Evolutionary conservation across 2,113 vertebrate species (phyloP), one percentile per base, ranked within the genome.

Genomic region (Nycticryphes semicollaris): DNA sequence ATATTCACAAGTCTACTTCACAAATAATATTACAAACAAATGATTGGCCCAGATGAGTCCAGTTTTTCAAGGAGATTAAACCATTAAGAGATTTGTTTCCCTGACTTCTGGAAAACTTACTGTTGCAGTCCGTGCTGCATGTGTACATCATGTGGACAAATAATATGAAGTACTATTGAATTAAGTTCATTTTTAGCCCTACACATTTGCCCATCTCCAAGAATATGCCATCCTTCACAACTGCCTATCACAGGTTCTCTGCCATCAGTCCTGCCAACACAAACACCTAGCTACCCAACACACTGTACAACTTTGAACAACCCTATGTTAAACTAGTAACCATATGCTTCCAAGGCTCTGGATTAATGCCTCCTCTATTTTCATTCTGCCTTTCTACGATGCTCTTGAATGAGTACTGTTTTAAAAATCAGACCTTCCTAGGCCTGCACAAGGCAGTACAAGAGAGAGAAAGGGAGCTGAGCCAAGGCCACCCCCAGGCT

Each of bases 101-200:
- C 33, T 56, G 53, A 23, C 20, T 73, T 63, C 41, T 57, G 28
- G 10, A 87, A 85, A 70, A 27, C 14, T 22, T 67, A 56, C 17
- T 0, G 0, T 12, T n/a, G n/a, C 14, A 45, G 72, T 45, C 27
- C 3, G 0, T 45, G 31, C 39, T 68, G 48, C 3, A 1, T 28
- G 18, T 6, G 4, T 50, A 35, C 20, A 41, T 83, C 66, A 37
- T 5, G 43, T 35, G 19, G 41, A 74, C 14, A 69, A 79, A 31
- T 39, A 74, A 84, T 28, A 14, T 54, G 1, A 87, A 78, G 60
- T 56, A 37, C 10, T 67, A 37, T 8, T 51, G 41, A 68, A 79
- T 16, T 37, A 11, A 54, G 60, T 84, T 47, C 7, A n/a, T 39
- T 51, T 90, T 48, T 66, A 66, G 57, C 30, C 19, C 37, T 82